Evolutionary conservation across 2,113 vertebrate species (phyloP), one percentile per base, ranked within the genome.

Genomic region (Spermophilus dauricus): DNA sequence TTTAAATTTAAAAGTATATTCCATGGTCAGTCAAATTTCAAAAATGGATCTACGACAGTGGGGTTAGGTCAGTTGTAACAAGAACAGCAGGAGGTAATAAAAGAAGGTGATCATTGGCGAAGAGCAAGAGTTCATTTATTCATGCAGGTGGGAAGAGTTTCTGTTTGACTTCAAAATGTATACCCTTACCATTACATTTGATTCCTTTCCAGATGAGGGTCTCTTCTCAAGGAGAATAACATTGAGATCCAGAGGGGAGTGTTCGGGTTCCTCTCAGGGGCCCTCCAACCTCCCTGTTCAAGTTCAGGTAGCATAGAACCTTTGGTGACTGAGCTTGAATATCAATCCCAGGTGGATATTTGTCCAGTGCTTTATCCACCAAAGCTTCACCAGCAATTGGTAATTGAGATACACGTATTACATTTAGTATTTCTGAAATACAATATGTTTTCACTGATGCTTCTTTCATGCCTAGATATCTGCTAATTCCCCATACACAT

Each of bases 261-360:
- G 45, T 45, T 45, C 45, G 8, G 45, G 45, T 45, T 45, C 45
- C 45, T 45, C 45, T 45, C 45, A 45, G 45, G 45, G 45, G 45
- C 45, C 45, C 45, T 45, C 45, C 45, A 45, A 45, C 45, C 45
- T 45, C 1, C 17, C 51, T 26, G 5, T 39, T 85, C 20, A 56
- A 63, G 26, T 81, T 53, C n/a, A 30, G 3, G 4, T 45, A 48
- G 45, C 30, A 48, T 39, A 80, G 28, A 80, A 37, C 53, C 81
- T 18, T 73, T 58, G 26, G 1, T 56, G 20, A 6, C 28, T 53
- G 10, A n/a, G n/a, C 28, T 45, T 75, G 45, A 89, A 26, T 26
- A 14, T 5, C 18, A 81, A 1, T 0, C 0, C 14, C 16, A 14
- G 0, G 28, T n/a, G 26, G 14, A 78, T 10, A 56, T 48, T 53